Evolutionary conservation across 2,888 invertebrate genomes (phyloP), one percentile per base, ranked within the genome.

Genomic region (Macrosiphum euphorbiae): DNA sequence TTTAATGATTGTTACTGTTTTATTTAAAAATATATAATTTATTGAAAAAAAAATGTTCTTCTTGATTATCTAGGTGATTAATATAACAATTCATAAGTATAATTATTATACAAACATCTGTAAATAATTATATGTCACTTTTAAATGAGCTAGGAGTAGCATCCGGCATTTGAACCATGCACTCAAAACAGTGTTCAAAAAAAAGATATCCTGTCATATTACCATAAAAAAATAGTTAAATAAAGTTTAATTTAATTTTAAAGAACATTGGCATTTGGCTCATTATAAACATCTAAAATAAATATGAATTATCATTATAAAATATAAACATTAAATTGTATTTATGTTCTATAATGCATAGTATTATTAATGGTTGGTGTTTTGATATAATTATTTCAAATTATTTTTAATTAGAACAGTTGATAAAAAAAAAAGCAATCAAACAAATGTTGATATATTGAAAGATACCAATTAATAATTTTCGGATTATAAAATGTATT

Each of bases 1-100:
- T 88, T 78, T 88, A 92, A 84, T 88, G 5, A 92, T 44, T 91
- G 44, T 44, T 44, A 44, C 24, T 85, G 28, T 85, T 91, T 58
- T 58, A 5, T 86, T 85, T 47, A n/a, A 24, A 89, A 78, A 78
- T 78, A 78, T 78, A 78, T 78, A 35, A 78, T 35, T 78, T 78
- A 78, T 78, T 41, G 8, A 78, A 78, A 24, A 78, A 78, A 52
- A 78, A 35, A 78, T 35, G 35, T 67, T 67, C 8, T 78, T 78
- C 5, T 78, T 78, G 35, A 35, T 78, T 78, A 3, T 78, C 20
- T 35, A 78, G 8, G 20, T 78, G 20, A 78, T 1, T 35, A 26
- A 61, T 35, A 78, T 78, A 78, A 78, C 20, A 78, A n/a, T 35
- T 35, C 20, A 78, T 78, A 35, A 35, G 35, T 20, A 78, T 78